These are phyloP conservation scores for Drosophila novamexicana DNA, from an alignment of 1,140 invertebrate species.

Conservation along the genomic window DNA sequence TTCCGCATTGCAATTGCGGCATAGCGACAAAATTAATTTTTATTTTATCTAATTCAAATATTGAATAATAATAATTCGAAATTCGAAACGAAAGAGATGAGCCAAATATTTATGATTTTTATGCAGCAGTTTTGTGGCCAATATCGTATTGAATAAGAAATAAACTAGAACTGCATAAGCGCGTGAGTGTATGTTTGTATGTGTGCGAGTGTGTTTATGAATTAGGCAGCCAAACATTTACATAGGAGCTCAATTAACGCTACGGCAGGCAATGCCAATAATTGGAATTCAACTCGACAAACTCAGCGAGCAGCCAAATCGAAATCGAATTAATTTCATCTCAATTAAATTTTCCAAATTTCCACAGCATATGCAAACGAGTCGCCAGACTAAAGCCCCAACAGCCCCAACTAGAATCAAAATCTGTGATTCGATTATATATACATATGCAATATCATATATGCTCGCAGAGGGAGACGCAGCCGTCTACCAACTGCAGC, in stretches of 20 bases:
- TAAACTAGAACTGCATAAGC: constrained; percentile 14
- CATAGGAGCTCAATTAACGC: constrained; percentile 29
- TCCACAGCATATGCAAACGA: background rate
- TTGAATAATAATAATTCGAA: background rate
- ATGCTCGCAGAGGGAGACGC: too few species aligned
- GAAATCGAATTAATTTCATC: constrained; percentile 27
- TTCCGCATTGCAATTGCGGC: constrained; percentile 5
- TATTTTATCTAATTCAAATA: constrained; percentile 23
- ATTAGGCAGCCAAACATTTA: constrained; percentile 25
- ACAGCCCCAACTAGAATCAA: too few species aligned
- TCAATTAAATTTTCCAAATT: constrained; percentile 11
- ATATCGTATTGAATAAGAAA: constrained; percentile 37
- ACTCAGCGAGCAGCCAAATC: constrained; percentile 11
- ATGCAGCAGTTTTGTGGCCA: constrained; percentile 38
- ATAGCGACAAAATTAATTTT: constrained; percentile 5
- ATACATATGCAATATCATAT: too few species aligned
- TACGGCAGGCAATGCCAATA: constrained; percentile 21
- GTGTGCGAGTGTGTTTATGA: constrained; percentile 12
- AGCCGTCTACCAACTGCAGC: too few species aligned
- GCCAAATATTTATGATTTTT: constrained; percentile 30
- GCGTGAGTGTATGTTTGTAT: background rate
- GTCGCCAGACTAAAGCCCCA: too few species aligned
- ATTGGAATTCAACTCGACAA: constrained; percentile 32
- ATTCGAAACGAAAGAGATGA: constrained; percentile 6
- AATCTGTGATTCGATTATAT: too few species aligned